These are phyloP conservation scores for Patella caerulea DNA, from an alignment of 2,888 invertebrate species.

Conservation along the genomic window DNA sequence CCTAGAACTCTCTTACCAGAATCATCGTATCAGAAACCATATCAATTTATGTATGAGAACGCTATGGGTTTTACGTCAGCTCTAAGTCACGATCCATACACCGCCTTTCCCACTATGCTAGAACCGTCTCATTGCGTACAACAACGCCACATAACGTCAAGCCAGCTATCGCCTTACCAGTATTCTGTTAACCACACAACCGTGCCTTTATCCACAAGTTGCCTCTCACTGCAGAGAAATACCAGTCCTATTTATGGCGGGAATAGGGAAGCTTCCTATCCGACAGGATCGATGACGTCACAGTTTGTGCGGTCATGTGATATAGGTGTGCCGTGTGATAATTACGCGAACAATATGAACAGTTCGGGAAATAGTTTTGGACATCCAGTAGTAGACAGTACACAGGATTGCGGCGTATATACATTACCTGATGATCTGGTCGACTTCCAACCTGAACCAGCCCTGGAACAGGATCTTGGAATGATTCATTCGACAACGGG, in stretches of 20 bases:
- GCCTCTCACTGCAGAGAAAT: slow-evolving; percentile 13
- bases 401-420: slow-evolving; percentile 44
- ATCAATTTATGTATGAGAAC: slow-evolving; percentile 41
- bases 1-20: slow-evolving; percentile 68
- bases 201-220: background rate
- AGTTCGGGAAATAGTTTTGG: slow-evolving; percentile 18
- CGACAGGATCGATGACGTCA: slow-evolving; percentile 33
- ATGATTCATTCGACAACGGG: slow-evolving; percentile 38
- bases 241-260: slow-evolving; percentile 30
- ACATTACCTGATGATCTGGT: slow-evolving; percentile 45
- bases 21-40: slow-evolving; percentile 40
- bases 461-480: slow-evolving; percentile 38
- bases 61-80: slow-evolving; percentile 20
- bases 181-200: slow-evolving; percentile 1
- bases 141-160: slow-evolving; percentile 24
- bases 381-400: slow-evolving; percentile 34
- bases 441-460: slow-evolving; percentile 41
- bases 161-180: slow-evolving; percentile 24
- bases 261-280: slow-evolving; percentile 25
- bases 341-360: slow-evolving; percentile 18
- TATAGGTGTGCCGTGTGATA: slow-evolving; percentile 23
- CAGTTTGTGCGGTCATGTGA: slow-evolving; percentile 23
- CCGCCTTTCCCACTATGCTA: slow-evolving; percentile 24
- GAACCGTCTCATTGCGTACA: slow-evolving; percentile 13
- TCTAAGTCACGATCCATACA: slow-evolving; percentile 13